A percentile compares a stretch with the other conserved stretches of the same genome.
Evolutionary conservation across 2,888 invertebrate species (phyloP).

Genomic region (Cheilosia scutellata): DNA sequence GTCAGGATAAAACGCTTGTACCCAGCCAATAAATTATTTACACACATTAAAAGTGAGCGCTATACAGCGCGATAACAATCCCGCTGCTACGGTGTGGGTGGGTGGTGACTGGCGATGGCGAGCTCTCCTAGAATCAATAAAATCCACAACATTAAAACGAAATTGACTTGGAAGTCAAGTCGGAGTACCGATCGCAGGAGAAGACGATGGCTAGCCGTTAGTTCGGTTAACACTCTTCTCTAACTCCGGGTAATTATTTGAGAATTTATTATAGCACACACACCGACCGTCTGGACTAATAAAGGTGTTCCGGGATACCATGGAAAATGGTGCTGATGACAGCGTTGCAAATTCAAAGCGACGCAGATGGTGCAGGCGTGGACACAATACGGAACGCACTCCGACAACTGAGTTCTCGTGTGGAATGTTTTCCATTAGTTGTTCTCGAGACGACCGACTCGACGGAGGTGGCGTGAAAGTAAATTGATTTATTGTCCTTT

Average conservation of each 20-base stretch:
- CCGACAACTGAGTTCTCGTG: slow-evolving; percentile 27
- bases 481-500: slow-evolving; percentile 74
- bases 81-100: not conserved
- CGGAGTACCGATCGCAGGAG: slow-evolving; percentile 3
- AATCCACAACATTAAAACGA: slow-evolving; percentile 57
- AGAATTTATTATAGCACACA: slow-evolving; percentile 62
- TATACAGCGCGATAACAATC: slow-evolving; percentile 52
- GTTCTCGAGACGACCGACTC: slow-evolving; percentile 1
- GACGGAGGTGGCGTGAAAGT: slow-evolving; percentile 33
- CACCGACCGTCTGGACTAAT: slow-evolving; percentile 53
- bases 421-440: slow-evolving; percentile 56
- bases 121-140: slow-evolving; percentile 60
- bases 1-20: slow-evolving; percentile 64
- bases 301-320: slow-evolving; percentile 24
- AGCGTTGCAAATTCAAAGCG: slow-evolving; percentile 62
- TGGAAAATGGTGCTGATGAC: slow-evolving; percentile 49
- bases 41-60: slow-evolving; percentile 72
- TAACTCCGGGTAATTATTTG: slow-evolving; percentile 61
- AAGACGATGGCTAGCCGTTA: slow-evolving; percentile 27
- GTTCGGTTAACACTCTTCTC: slow-evolving; percentile 54
- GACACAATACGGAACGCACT: slow-evolving; percentile 38
- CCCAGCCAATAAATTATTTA: slow-evolving; percentile 72
- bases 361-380: slow-evolving; percentile 61
- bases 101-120: not conserved
- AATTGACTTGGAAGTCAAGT: slow-evolving; percentile 56